These are phyloP conservation scores for Anguilla anguilla DNA, from an alignment of 2,797 vertebrate species.

Conservation along the genomic window DNA sequence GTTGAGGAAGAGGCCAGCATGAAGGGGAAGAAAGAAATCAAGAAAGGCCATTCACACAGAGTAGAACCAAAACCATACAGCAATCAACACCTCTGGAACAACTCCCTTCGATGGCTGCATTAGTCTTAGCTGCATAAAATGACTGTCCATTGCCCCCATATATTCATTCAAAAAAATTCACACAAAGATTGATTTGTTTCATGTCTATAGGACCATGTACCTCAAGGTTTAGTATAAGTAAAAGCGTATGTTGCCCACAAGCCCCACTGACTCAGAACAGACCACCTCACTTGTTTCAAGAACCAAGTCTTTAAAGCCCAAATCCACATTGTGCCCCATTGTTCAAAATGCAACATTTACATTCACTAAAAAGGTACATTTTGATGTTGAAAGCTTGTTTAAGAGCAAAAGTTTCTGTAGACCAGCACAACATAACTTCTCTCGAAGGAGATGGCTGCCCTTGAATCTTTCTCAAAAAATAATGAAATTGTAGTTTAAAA, in stretches of 20 bases:
- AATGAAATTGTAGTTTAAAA: too few relatives aligned
- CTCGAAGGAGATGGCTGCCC: too few relatives aligned
- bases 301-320: not conserved
- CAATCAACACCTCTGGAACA: conserved; percentile 10
- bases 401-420: not conserved
- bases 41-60: not conserved
- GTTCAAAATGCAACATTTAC: not conserved
- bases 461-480: too few relatives aligned
- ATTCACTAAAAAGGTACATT: conserved; percentile 1
- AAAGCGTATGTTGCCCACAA: not conserved
- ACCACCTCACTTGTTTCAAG: not conserved
- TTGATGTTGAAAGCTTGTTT: not conserved
- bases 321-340: not conserved
- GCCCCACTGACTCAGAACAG: not conserved
- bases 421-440: too few relatives aligned
- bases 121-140: not conserved
- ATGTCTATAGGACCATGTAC: not conserved
- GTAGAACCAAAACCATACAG: not conserved
- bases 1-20: not conserved
- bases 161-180: conserved; percentile 8
- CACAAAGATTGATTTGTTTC: not conserved
- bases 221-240: conserved; percentile 14
- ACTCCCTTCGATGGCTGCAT: not conserved
- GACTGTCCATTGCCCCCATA: not conserved
- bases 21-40: not conserved